phyloP scores from a whole-genome alignment of 1,140 invertebrate genomes.

The Scaptomyza pallida region DNA sequence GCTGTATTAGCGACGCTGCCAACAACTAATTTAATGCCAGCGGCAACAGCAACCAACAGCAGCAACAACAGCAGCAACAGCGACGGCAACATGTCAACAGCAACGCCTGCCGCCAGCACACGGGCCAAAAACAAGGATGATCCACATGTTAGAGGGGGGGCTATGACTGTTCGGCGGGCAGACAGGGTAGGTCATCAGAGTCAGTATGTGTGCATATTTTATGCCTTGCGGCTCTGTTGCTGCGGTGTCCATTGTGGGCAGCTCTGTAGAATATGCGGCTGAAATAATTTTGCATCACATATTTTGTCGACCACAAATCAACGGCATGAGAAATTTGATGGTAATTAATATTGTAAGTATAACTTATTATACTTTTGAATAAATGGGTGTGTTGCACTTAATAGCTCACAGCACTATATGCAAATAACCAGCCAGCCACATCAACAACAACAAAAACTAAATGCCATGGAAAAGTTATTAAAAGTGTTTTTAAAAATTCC shows the following conservation, averaged over 20 bases:
- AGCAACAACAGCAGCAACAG: constrained; percentile 31
- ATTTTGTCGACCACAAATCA: constrained; percentile 71
- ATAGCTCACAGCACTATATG: constrained; percentile 40
- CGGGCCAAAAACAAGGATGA: constrained; percentile 33
- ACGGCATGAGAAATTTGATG: constrained; percentile 78
- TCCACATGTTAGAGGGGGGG: constrained; percentile 10
- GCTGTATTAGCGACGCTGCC: constrained; percentile 67
- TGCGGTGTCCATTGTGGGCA: constrained; percentile 67
- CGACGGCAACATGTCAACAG: constrained; percentile 75
- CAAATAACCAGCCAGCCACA: constrained; percentile 22
- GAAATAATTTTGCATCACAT: constrained; percentile 77
- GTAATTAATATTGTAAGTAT: constrained; percentile 80
- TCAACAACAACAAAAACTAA: neutral
- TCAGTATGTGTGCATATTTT: constrained; percentile 62
- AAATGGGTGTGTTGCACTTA: constrained; percentile 45
- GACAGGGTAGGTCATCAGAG: constrained; percentile 5
- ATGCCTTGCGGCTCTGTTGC: constrained; percentile 48
- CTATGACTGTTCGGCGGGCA: neutral
- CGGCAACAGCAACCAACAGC: constrained; percentile 44
- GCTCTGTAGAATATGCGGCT: constrained; percentile 61
- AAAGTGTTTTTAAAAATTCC: neutral
- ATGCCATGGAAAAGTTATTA: constrained; percentile 34
- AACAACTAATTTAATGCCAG: constrained; percentile 80
- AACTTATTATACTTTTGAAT: constrained; percentile 44
- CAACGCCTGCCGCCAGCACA: constrained; percentile 66